phyloP scores from a whole-genome alignment of 2,797 vertebrate species.

The Anguilla megastoma region DNA sequence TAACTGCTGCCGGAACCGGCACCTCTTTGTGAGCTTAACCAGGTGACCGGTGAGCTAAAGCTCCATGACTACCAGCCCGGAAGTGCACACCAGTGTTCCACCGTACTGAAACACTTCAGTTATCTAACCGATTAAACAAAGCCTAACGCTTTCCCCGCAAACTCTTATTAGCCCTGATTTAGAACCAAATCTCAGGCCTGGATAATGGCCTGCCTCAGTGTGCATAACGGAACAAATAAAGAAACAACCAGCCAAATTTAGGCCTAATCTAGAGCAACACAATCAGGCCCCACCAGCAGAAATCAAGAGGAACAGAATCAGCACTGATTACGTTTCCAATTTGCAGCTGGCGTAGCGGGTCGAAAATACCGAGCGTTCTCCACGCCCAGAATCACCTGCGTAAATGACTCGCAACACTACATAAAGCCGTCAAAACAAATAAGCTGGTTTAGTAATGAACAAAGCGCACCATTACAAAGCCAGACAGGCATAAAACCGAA shows the following conservation, averaged over 20 bases:
- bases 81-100: background rate
- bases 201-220: background rate
- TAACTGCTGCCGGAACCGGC: background rate
- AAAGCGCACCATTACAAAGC: constrained; percentile 11
- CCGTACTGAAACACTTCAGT: background rate
- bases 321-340: background rate
- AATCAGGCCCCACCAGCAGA: background rate
- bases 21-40: background rate
- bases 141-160: background rate
- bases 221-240: background rate
- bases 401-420: background rate
- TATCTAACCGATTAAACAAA: background rate
- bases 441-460: background rate
- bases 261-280: background rate
- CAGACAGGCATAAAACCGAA: background rate
- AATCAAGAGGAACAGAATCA: background rate
- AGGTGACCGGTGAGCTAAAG: background rate
- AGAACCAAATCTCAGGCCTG: background rate
- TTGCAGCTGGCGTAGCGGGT: background rate
- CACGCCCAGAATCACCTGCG: background rate
- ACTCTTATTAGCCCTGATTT: background rate
- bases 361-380: background rate
- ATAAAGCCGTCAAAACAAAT: constrained; percentile 14
- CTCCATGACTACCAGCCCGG: background rate
- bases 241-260: background rate